Evolutionary conservation across 2,888 invertebrate species (phyloP).

Genomic region (Cyrtodaria siliqua): DNA sequence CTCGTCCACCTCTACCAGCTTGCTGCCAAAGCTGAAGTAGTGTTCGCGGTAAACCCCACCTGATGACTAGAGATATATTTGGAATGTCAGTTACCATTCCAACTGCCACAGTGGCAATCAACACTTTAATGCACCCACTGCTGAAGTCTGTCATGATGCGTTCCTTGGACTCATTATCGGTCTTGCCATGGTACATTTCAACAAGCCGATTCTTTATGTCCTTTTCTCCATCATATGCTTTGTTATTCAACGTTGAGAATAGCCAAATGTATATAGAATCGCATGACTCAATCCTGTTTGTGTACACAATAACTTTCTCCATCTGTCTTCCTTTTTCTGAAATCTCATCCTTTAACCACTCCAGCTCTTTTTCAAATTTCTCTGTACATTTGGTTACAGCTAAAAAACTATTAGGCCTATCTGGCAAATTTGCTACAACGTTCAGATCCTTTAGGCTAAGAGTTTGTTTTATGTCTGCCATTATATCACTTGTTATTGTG

Average conservation of each 20-base stretch:
- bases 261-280: constrained; percentile 37
- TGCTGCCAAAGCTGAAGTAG: constrained; percentile 50
- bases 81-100: constrained; percentile 58
- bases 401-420: constrained; percentile 27
- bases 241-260: constrained; percentile 10
- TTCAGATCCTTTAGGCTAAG: constrained; percentile 21
- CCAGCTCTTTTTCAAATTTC: no score
- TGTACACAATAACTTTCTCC: no score
- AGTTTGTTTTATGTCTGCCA: constrained; percentile 29
- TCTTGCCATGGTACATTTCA: constrained; percentile 61
- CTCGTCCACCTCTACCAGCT: constrained; percentile 45
- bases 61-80: constrained; percentile 44
- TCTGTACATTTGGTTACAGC: no score
- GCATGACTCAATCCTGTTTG: no score
- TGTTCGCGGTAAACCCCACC: constrained; percentile 49
- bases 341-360: no score
- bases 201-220: not conserved
- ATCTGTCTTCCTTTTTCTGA: no score
- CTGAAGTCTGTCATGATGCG: constrained; percentile 35
- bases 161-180: constrained; percentile 46
- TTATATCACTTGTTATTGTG: constrained; percentile 38
- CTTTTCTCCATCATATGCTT: not conserved
- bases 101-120: constrained; percentile 50
- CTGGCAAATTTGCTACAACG: constrained; percentile 23
- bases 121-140: constrained; percentile 31